These are phyloP conservation scores for Notoglanidium macrostoma DNA, from an alignment of 2,797 vertebrate genomes.

Conservation along the genomic window DNA sequence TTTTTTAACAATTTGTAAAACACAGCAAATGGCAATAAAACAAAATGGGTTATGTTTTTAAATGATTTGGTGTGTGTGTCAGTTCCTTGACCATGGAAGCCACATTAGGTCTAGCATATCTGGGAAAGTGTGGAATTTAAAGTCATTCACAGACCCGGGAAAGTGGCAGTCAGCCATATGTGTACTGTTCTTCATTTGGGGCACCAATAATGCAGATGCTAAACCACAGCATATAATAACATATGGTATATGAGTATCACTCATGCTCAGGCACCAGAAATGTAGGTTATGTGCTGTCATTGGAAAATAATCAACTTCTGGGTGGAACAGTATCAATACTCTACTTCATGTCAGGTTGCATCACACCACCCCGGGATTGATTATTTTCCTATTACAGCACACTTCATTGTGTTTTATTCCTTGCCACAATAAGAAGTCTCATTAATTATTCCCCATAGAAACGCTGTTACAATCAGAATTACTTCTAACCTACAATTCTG, in stretches of 20 bases:
- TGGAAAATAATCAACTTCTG: neutral
- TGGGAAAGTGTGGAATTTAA: neutral
- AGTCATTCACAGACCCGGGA: neutral
- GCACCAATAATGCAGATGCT: neutral
- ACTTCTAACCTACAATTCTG: too few species aligned
- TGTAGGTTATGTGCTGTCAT: neutral
- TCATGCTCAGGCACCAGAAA: neutral
- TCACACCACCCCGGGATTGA: neutral
- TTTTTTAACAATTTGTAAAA: conserved; percentile 77
- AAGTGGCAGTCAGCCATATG: too few species aligned
- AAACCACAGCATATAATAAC: neutral
- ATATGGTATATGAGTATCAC: neutral
- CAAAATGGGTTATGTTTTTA: conserved; percentile 89
- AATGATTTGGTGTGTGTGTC: conserved; percentile 55
- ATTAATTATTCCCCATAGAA: neutral
- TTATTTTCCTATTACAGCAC: neutral
- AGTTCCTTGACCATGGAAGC: neutral
- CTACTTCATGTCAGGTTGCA: neutral
- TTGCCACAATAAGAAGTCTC: neutral
- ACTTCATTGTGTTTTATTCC: neutral
- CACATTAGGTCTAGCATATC: neutral
- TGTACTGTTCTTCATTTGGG: neutral
- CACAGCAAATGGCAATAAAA: conserved; percentile 88
- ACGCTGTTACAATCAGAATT: neutral
- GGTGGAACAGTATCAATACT: neutral